Base-by-base conservation (phyloP, 2,113 vertebrate species). In the Thomomys bottae region DNA sequence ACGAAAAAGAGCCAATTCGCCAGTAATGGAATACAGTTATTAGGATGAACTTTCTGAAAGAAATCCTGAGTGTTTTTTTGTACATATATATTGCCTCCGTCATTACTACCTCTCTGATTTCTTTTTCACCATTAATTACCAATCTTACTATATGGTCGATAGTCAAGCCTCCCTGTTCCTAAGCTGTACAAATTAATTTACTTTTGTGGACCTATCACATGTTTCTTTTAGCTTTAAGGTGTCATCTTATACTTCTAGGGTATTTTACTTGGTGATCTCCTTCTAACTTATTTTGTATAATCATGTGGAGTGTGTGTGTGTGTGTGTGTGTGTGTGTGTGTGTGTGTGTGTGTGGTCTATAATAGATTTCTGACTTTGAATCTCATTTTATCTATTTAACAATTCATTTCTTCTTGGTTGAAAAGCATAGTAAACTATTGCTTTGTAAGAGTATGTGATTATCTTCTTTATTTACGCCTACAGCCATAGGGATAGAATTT, bases 381-480 rank as follows among this genome's bases (percentile, higher is more conserved):
- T 89, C 90, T 4, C 1, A 3, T 32, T 95, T 93, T 93, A 76
- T 49, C 38, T 91, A 11, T 11, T 89, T 83, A 63, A 40, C 9
- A 64, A 54, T 57, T 85, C 93, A 72, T 2, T 68, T 70, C 5
- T 64, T 67, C 59, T 89, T 64, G 87, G 61, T 80, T 72, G 64
- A 84, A 71, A 15, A 75, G 20, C 75, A 70, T 61, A 20, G 84
- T 49, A 80, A 83, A 59, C 66, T 38, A 49, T 8, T 94, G 26
- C 67, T 68, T 88, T 90, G 54, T 78, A 78, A 59, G n/a, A 87
- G 7, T 49, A 11, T 63, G 45, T 77, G 75, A 91, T 89, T 70
- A 91, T 94, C 20, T 73, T 81, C 28, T 91, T 95, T 93, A 61
- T 40, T 75, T 76, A 73, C 24, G 30, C 71, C 57, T 70, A 78